These are phyloP conservation scores for Sebastes itinus DNA, from an alignment of 2,797 vertebrate species.

Conservation along the genomic window DNA sequence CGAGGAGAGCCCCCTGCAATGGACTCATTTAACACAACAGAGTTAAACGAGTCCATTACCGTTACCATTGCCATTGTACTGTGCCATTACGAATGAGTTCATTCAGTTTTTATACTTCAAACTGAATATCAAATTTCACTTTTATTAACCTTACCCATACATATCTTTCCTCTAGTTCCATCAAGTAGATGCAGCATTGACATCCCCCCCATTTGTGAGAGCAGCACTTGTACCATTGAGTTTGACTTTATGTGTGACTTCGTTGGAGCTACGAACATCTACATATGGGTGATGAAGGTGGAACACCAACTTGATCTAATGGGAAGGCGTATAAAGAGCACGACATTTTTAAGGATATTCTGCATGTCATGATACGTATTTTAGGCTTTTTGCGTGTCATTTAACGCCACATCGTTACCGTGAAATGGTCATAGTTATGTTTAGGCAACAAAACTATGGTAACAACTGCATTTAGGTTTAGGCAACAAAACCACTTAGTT, in stretches of 20 bases:
- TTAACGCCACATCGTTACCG: not conserved
- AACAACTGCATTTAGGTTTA: not conserved
- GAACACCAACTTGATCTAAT: too few relatives aligned
- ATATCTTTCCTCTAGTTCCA: not conserved
- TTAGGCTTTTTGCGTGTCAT: not conserved
- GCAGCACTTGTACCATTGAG: not conserved
- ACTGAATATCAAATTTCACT: not conserved
- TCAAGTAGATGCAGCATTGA: not conserved
- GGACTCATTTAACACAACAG: not conserved
- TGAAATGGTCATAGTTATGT: not conserved
- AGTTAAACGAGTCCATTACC: not conserved
- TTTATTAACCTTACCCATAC: not conserved
- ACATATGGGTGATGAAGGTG: not conserved
- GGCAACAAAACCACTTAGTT: not conserved
- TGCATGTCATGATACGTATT: not conserved
- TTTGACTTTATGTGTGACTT: not conserved
- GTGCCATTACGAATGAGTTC: not conserved
- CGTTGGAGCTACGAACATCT: not conserved
- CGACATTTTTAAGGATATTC: not conserved
- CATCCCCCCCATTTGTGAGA: not conserved
- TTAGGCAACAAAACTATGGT: not conserved
- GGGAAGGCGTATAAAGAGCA: too few relatives aligned
- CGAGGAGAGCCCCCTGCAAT: not conserved
- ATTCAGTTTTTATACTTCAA: not conserved
- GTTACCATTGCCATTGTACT: too few relatives aligned